A percentile compares a stretch with the other conserved stretches of the same genome.
phyloP scores from a whole-genome alignment of 2,797 vertebrate species.

The Argyrosomus regius region DNA sequence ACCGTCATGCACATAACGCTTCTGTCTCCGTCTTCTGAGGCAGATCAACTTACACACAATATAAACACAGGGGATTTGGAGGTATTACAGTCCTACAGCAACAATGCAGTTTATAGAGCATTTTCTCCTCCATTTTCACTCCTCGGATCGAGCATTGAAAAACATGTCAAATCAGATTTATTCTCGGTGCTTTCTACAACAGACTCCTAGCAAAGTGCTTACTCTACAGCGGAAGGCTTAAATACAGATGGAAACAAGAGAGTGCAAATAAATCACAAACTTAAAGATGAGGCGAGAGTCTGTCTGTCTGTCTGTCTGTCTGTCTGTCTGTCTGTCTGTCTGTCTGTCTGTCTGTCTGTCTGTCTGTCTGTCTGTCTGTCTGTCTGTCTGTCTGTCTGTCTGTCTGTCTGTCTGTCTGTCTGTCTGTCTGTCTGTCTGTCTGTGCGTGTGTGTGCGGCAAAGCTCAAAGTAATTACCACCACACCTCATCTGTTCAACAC shows the following conservation, averaged over 20 bases:
- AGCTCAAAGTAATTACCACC: conserved; percentile 68
- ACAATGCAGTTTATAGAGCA: conserved; percentile 59
- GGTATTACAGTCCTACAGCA: conserved; percentile 52
- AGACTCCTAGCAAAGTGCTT: conserved; percentile 47
- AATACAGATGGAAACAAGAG: conserved; percentile 46
- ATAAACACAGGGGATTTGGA: conserved; percentile 49
- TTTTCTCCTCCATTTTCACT: conserved; percentile 43
- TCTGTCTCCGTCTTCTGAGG: conserved; percentile 18
- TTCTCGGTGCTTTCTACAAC: conserved; percentile 48
- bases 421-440: conserved; percentile 6
- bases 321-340: conserved; percentile 6
- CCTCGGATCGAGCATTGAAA: conserved; percentile 29
- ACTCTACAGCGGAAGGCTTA: conserved; percentile 54
- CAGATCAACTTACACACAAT: conserved; percentile 52
- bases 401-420: conserved; percentile 4
- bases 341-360: conserved; percentile 5
- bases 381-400: neutral
- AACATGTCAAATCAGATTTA: conserved; percentile 58
- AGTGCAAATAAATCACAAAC: conserved; percentile 48
- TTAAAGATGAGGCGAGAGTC: conserved; percentile 34
- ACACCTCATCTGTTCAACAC: conserved; percentile 65
- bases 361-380: neutral
- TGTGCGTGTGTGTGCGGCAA: conserved; percentile 2
- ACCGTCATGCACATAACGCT: conserved; percentile 18
- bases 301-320: conserved; percentile 4